phyloP scores from a whole-genome alignment of 2,113 vertebrate genomes.

The Catharus minimus region DNA sequence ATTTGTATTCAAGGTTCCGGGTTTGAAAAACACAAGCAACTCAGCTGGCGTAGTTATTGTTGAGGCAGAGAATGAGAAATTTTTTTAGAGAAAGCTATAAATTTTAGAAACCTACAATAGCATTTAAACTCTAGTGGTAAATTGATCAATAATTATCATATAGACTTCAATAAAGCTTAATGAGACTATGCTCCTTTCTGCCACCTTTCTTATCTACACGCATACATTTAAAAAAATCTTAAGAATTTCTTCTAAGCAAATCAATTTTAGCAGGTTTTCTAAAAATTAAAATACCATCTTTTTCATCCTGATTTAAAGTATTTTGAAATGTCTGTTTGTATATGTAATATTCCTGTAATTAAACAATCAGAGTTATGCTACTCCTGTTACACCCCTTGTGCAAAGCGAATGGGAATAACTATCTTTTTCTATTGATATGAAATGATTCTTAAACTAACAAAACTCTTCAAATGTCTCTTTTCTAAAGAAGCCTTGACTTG shows the following conservation, averaged over 20 bases:
- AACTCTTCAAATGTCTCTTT: neutral
- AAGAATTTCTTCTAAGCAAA: neutral
- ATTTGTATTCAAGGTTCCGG: neutral
- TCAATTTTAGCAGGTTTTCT: neutral
- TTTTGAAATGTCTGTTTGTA: neutral
- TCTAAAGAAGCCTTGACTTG: neutral
- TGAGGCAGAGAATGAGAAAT: neutral
- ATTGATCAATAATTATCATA: neutral
- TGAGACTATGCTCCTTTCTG: neutral
- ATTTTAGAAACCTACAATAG: neutral
- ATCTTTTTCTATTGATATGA: neutral
- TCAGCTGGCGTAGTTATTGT: neutral
- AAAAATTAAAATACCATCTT: neutral
- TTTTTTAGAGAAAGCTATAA: neutral
- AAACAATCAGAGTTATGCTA: neutral
- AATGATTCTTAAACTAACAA: neutral
- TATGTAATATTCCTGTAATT: neutral
- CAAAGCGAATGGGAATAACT: neutral
- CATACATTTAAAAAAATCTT: neutral
- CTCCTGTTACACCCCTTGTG: neutral
- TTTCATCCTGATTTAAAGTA: neutral
- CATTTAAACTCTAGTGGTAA: neutral
- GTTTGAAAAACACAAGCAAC: neutral
- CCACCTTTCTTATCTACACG: neutral
- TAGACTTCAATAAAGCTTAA: neutral